Evolutionary conservation across 2,888 invertebrate genomes (phyloP).

Genomic region (Bellardia bayeri): DNA sequence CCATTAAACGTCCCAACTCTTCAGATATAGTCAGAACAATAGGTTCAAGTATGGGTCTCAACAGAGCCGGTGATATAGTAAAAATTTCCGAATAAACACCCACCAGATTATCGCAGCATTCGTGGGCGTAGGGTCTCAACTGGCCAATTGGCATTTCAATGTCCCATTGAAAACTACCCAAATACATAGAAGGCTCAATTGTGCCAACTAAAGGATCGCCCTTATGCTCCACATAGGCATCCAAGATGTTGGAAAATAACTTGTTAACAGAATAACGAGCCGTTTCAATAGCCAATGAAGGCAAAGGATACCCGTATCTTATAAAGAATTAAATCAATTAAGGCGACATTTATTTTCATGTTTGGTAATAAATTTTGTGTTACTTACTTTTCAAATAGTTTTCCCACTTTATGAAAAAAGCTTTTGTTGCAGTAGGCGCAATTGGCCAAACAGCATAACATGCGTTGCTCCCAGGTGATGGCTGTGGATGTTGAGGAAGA

Average conservation of each 20-base stretch:
- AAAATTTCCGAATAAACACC: conserved; percentile 85
- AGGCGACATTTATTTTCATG: not conserved
- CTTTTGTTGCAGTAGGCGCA: conserved; percentile 92
- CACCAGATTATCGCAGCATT: conserved; percentile 92
- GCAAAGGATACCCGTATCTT: conserved; percentile 90
- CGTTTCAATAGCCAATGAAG: conserved; percentile 88
- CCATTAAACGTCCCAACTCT: conserved; percentile 94
- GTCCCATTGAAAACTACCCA: conserved; percentile 94
- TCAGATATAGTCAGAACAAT: conserved; percentile 97
- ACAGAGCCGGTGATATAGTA: conserved; percentile 90
- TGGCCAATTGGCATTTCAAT: conserved; percentile 90
- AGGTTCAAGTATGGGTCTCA: conserved; percentile 89
- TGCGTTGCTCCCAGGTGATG: conserved; percentile 90
- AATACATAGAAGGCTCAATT: conserved; percentile 98
- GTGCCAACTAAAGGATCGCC: conserved; percentile 97
- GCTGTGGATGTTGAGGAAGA: conserved; percentile 74
- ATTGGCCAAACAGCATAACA: conserved; percentile 94
- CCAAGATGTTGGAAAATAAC: conserved; percentile 86
- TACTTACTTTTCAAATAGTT: conserved; percentile 85
- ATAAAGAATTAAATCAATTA: not conserved
- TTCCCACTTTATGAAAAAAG: conserved; percentile 89
- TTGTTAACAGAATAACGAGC: conserved; percentile 87
- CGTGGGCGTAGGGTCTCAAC: conserved; percentile 94
- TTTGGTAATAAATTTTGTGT: not conserved
- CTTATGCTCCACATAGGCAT: conserved; percentile 94